These are phyloP conservation scores for Saccopteryx bilineata DNA, from an alignment of 2,113 vertebrate species.

Conservation along the genomic window DNA sequence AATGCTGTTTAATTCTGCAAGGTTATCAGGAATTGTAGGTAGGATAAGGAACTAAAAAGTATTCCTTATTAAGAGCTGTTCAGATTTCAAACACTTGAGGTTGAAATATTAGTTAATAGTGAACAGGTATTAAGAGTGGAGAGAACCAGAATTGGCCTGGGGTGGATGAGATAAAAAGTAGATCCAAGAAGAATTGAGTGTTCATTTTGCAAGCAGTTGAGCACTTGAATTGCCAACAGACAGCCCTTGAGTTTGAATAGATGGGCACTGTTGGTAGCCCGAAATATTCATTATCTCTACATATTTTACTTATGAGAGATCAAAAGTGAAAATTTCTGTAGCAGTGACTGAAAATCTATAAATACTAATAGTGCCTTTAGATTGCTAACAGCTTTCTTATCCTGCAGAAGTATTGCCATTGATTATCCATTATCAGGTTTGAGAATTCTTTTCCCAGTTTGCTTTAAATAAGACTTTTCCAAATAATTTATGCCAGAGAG, in stretches of 20 bases:
- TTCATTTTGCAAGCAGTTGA: neutral
- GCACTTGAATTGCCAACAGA: neutral
- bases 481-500: neutral
- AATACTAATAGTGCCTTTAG: neutral
- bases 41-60: neutral
- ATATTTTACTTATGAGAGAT: neutral
- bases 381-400: slow-evolving; percentile 38
- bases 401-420: neutral
- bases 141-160: neutral
- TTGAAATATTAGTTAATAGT: neutral
- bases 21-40: neutral
- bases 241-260: slow-evolving; percentile 41
- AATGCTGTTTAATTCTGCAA: slow-evolving; percentile 40
- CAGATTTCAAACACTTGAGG: neutral
- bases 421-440: neutral
- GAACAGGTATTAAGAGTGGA: neutral
- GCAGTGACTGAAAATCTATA: neutral
- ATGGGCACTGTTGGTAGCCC: neutral
- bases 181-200: neutral
- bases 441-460: slow-evolving; percentile 19
- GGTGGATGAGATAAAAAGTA: neutral
- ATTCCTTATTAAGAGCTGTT: neutral
- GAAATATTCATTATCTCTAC: neutral
- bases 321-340: neutral
- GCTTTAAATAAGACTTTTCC: neutral